Evolutionary conservation across 2,113 vertebrate species (phyloP), one percentile per base, ranked within the genome.

Genomic region (mouse (Mus musculus)): DNA sequence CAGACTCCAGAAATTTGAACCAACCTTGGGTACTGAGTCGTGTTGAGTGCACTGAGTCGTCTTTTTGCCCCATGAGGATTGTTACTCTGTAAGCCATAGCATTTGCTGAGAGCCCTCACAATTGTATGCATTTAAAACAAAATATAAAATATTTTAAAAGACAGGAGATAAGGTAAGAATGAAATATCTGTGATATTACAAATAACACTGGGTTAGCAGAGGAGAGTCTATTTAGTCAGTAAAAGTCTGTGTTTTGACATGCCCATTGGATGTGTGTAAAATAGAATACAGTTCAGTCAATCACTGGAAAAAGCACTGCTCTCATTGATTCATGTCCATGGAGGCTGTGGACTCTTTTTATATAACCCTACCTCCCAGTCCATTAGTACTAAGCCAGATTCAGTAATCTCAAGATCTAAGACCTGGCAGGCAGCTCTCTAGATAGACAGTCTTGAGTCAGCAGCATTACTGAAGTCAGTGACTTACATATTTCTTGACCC

Each of bases 401-500:
- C 39, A 7, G 19, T 33, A 2, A 52, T 42, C 30, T 89, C 7
- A 19, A 93, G 49, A 73, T 36, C 9, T 28, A 24, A 71, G 39
- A 33, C 67, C 22, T 16, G 6, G 49, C 61, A 20, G 19, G 7
- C 33, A 39, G n/a, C 3, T 3, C 22, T 36, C 1, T 0, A 42
- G n/a, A 91, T 72, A 59, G 2, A 1, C 11, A 14, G 42, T 12
- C 28, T 90, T 36, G 5, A 22, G 61, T 28, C 24, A 2, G 59
- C 7, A 59, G 56, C 17, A 0, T 0, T 26, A 5, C 3, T 17
- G 39, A 52, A 5, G 3, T 10, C 16, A 17, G 7, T 52, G 85
- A 96, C 95, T 97, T 95, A 98, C 97, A 1, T 7, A 14, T 36
- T 30, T 33, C 5, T 1, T 65, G 42, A 24, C 92, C 72, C 90